phyloP scores from a whole-genome alignment of 2,797 vertebrate species.

The Fistularia tabacaria region DNA sequence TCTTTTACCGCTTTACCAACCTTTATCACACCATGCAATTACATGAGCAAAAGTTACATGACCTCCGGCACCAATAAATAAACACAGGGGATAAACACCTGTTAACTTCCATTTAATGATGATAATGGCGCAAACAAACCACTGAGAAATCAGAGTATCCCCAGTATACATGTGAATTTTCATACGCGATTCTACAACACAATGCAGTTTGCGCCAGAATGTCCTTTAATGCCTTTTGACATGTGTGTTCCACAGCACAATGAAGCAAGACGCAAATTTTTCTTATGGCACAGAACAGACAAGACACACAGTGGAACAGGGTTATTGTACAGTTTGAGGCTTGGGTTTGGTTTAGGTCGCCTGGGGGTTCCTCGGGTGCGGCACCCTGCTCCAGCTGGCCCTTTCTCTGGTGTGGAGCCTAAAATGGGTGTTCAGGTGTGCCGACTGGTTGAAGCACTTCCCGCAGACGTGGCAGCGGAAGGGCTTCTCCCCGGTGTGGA shows the following conservation, averaged over 20 bases:
- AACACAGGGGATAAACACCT: no score
- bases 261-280: neutral
- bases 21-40: no score
- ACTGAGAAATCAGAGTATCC: no score
- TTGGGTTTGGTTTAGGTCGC: neutral
- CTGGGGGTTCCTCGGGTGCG: neutral
- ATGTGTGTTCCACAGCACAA: constrained; percentile 2
- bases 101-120: no score
- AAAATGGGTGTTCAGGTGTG: constrained; percentile 72
- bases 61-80: no score
- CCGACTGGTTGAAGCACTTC: constrained; percentile 72
- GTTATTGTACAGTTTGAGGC: constrained; percentile 25
- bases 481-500: constrained; percentile 71
- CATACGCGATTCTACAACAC: no score
- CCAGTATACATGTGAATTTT: no score
- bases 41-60: no score
- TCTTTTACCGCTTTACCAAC: no score
- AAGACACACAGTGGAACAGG: constrained; percentile 28
- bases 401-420: constrained; percentile 64
- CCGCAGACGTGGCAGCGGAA: constrained; percentile 69
- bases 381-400: constrained; percentile 40
- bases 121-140: no score
- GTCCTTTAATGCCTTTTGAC: neutral
- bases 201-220: neutral
- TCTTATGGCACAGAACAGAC: constrained; percentile 49